Evolutionary conservation across 64 coral and sea anemone genomes (phyloP).

Genomic region (Actinia tenebrosa): DNA sequence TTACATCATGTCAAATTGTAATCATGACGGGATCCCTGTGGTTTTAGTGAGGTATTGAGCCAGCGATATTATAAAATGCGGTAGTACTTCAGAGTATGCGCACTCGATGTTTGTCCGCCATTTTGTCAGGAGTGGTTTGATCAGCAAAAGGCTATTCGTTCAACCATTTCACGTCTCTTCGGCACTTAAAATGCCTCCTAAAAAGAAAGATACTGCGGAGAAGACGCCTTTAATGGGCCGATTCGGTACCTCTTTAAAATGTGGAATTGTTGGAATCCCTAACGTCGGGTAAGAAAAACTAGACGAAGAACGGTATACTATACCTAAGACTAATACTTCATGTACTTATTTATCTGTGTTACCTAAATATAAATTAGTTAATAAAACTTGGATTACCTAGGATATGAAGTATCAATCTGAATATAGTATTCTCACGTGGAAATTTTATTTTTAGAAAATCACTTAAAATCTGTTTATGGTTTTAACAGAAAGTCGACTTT

Average conservation of each 20-base stretch:
- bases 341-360: neutral
- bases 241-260: conserved; percentile 93
- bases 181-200: conserved; percentile 81
- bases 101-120: conserved; percentile 26
- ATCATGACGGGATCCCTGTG: conserved; percentile 2
- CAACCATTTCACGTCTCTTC: conserved; percentile 52
- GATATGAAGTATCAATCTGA: neutral
- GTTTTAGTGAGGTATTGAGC: neutral
- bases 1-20: neutral
- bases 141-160: conserved; percentile 15
- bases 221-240: conserved; percentile 88
- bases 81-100: conserved; percentile 13
- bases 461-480: neutral
- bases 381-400: neutral
- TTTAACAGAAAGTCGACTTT: conserved; percentile 93
- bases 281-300: conserved; percentile 82
- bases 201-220: conserved; percentile 93
- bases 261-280: conserved; percentile 95
- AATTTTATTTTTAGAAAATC: neutral
- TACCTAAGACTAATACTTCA: neutral
- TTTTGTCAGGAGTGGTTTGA: conserved; percentile 17
- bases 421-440: conserved; percentile 27
- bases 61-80: conserved; percentile 4
- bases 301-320: neutral
- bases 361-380: neutral